Evolutionary conservation across 2,113 vertebrate genomes (phyloP), one percentile per base, ranked within the genome.

Genomic region (Beaufortia kweichowensis): DNA sequence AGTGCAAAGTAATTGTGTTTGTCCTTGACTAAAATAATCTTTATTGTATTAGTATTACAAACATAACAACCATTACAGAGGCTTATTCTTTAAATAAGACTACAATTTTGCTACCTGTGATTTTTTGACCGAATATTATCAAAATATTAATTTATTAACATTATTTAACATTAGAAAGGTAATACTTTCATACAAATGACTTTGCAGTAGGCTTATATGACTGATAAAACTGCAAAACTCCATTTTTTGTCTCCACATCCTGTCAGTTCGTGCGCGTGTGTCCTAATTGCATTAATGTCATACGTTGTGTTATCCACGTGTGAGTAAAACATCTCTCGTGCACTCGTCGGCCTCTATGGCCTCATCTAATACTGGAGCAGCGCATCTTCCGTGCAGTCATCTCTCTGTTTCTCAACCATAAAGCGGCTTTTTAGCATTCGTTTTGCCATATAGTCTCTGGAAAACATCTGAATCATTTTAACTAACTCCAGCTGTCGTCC

Each of bases 391-490:
- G 67, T 81, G 90, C 83, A 86, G 83, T 86, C 82, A 84, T 83
- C 79, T 90, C 89, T 84, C 89, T 88, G 87, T 85, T 87, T 82
- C 86, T 17, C 84, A 90, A 91, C 88, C 91, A 91, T 90, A 90
- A 91, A 90, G 90, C 90, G 90, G 89, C 83, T 90, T 91, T 88
- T 93, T 87, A 91, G 87, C 86, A 86, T 90, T 91, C 87, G 88
- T 85, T 92, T 91, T 91, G 91, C 91, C 90, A n/a, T n/a, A n/a
- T 86, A 88, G 90, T 93, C 88, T 94, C 93, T 92, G 91, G 83
- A 91, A 94, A 93, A 95, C 93, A 95, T 96, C 94, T 93, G 94
- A 96, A 94, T 94, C 90, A 91, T 92, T 93, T 93, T 92, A 92
- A 88, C 84, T 87, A 88, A 88, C 91, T 86, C 91, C 94, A 94